Evolutionary conservation across 2,888 invertebrate genomes (phyloP), one percentile per base, ranked within the genome.

Genomic region (Tachina grossa): DNA sequence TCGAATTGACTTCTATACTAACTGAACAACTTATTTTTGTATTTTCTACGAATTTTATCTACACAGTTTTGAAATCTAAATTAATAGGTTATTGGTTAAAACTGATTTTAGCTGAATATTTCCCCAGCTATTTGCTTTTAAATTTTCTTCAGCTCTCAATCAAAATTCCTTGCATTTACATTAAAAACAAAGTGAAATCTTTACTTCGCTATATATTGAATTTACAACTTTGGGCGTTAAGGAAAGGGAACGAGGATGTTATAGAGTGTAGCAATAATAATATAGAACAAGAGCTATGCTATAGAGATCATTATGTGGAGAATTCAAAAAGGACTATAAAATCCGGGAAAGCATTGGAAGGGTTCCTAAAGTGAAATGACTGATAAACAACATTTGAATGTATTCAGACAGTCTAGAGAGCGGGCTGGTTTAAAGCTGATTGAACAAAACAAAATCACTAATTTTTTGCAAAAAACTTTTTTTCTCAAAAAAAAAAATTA

Each of bases 221-320:
- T 19, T 4, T 61, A 43, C 41, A 16, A 4, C 61, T 43, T 61
- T 43, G 41, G 22, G 31, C 39, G 59, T 59, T 39, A 59, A 41
- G 39, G 59, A 39, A 22, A 59, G 39, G 39, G 16, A 43, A 45
- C 43, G 43, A 63, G 5, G 43, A 63, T 43, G 10, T 43, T 6
- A 16, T 63, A 11, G 9, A 55, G 11, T 19, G 22, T 13, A 11
- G 22, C 19, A 10, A 55, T 9, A 55, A 22, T 10, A 11, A 10
- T 9, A 5, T 22, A 13, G 22, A 59, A 39, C 0, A 31, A 6
- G n/a, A 8, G 4, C 39, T 59, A 59, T 22, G 22, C 55, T 22
- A 55, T 55, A 22, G 19, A 22, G 19, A 55, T 55, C 22, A 55
- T 55, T 55, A 22, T 55, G 55, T 55, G 55, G 31, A 55, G 22